Percentiles rank a stretch among this genome's conserved stretches.
Conservation (phyloP, 2,113 vertebrate genomes). For the Antennarius striatus region DNA sequence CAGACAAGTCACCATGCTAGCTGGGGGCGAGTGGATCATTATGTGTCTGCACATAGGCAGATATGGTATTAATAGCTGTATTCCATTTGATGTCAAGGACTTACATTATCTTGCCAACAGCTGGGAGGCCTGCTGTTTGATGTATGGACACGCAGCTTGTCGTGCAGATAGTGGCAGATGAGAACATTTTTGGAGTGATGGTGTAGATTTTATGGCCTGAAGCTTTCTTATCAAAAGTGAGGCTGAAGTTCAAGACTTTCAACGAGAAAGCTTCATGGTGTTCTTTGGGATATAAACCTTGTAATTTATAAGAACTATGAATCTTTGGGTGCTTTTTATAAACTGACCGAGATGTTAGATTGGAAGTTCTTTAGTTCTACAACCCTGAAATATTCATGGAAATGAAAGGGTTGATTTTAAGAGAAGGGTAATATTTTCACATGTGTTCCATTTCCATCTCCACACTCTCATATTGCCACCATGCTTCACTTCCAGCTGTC, state of each 20-base stretch:
- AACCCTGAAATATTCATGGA: neutral
- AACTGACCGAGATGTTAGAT: neutral
- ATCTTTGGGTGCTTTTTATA: too few species aligned
- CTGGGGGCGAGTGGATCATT: conserved; percentile 53
- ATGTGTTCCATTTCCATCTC: neutral
- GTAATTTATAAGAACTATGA: conserved; percentile 19
- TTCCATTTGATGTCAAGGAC: conserved; percentile 65
- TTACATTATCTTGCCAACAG: conserved; percentile 63
- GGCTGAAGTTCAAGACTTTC: conserved; percentile 40
- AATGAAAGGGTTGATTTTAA: neutral
- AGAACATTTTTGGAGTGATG: conserved; percentile 48
- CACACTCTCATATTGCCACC: neutral
- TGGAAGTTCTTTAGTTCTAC: neutral
- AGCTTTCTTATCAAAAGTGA: conserved; percentile 38
- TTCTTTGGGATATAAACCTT: conserved; percentile 20
- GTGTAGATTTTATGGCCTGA: conserved; percentile 38
- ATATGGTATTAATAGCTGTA: conserved; percentile 67
- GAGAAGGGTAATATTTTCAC: neutral
- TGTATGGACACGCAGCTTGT: conserved; percentile 53
- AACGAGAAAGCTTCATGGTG: conserved; percentile 8
- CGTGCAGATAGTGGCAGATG: conserved; percentile 50
- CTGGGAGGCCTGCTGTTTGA: conserved; percentile 55
- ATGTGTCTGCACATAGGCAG: conserved; percentile 50
- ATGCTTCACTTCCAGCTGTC: conserved; percentile 25
- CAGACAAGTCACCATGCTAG: conserved; percentile 38